Evolutionary conservation across 1,140 invertebrate genomes (phyloP).

Genomic region (Calephelis virginiensis): DNA sequence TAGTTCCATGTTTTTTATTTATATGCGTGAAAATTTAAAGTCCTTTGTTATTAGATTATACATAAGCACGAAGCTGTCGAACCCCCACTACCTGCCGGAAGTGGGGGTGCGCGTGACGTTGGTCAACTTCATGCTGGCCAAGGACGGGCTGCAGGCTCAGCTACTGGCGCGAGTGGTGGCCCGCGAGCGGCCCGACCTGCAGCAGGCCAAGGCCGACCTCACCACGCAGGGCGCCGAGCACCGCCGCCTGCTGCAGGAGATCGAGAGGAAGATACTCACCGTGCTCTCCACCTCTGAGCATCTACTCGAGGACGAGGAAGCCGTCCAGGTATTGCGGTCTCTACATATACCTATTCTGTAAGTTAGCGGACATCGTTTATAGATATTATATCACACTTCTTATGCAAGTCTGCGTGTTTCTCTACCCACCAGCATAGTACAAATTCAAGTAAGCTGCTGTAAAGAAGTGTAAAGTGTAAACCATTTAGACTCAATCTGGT

Average conservation of each 20-base stretch:
- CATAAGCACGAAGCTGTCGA: slow-evolving; percentile 95
- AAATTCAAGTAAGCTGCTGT: no score
- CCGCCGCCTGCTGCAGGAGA: slow-evolving; percentile 93
- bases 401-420: no score
- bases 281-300: slow-evolving; percentile 93
- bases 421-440: no score
- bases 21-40: not conserved
- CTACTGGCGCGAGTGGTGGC: slow-evolving; percentile 94
- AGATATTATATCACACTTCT: no score
- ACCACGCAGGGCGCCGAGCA: slow-evolving; percentile 95
- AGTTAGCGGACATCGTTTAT: no score
- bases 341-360: no score
- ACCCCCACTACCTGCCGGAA: slow-evolving; percentile 96
- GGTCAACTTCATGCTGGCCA: slow-evolving; percentile 96
- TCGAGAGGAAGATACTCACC: slow-evolving; percentile 93
- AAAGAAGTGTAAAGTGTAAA: no score
- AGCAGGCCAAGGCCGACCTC: slow-evolving; percentile 93
- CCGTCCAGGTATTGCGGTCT: slow-evolving; percentile 82
- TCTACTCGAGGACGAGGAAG: slow-evolving; percentile 96
- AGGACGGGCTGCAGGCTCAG: slow-evolving; percentile 94
- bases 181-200: slow-evolving; percentile 93
- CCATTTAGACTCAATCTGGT: no score
- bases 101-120: slow-evolving; percentile 94
- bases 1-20: slow-evolving; percentile 11
- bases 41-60: slow-evolving; percentile 83